phyloP scores from a whole-genome alignment of 2,113 vertebrate species.

The Rattus rattus region DNA sequence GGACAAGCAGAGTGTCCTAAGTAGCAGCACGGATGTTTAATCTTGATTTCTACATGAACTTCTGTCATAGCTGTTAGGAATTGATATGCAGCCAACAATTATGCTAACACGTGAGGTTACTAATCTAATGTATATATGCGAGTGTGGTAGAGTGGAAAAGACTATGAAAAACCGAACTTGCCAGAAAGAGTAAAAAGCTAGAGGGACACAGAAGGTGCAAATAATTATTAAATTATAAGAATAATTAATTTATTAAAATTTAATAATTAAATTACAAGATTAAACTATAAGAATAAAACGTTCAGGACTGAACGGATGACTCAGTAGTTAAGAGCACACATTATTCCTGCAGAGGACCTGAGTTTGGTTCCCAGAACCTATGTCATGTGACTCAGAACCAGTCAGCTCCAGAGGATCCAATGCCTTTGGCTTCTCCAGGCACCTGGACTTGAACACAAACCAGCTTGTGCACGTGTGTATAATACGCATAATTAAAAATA shows the following conservation, averaged over 20 bases:
- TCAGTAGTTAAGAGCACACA: not conserved
- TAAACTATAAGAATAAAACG: not conserved
- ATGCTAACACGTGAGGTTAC: not conserved
- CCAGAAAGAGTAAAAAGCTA: not conserved
- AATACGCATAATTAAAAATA: not conserved
- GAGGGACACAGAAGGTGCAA: not conserved
- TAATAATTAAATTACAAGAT: not conserved
- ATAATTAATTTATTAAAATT: not conserved
- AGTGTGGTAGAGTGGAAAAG: not conserved
- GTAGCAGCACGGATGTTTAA: not conserved
- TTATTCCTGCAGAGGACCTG: not conserved
- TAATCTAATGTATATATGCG: not conserved
- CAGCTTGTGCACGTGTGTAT: not conserved
- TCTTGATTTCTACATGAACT: not conserved
- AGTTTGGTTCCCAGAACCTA: not conserved
- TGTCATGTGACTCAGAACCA: not conserved
- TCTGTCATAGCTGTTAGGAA: not conserved
- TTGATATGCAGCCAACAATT: not conserved
- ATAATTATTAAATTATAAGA: slow-evolving; percentile 19
- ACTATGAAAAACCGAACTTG: not conserved
- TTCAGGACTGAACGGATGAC: not conserved
- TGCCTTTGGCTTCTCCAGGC: not conserved
- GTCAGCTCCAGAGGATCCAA: not conserved
- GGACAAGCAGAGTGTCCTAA: not conserved
- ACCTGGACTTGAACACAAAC: not conserved